Percentiles rank a stretch among this genome's conserved stretches.
These are phyloP conservation scores for Colistium nudipinnis DNA, from an alignment of 2,113 vertebrate species.

Conservation along the genomic window DNA sequence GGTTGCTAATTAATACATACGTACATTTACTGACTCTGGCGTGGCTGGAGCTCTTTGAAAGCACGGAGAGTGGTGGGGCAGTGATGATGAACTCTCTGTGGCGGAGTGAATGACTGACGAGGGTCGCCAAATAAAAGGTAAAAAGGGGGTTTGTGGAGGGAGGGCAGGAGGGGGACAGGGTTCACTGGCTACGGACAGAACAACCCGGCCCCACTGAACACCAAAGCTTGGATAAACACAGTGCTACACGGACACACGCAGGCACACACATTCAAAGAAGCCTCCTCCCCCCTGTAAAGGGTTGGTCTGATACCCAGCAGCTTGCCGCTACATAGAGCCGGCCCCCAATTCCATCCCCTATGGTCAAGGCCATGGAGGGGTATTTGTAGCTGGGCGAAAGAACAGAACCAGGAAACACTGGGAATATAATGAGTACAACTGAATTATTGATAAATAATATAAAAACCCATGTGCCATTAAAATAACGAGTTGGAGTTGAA, in stretches of 20 bases:
- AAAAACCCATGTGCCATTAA: background rate
- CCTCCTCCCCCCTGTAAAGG: slow-evolving; percentile 52
- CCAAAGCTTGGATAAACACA: slow-evolving; percentile 43
- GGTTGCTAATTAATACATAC: slow-evolving; percentile 44
- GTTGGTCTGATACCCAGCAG: slow-evolving; percentile 64
- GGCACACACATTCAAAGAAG: slow-evolving; percentile 56
- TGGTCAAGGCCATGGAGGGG: background rate
- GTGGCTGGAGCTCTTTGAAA: slow-evolving; percentile 32
- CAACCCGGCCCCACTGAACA: slow-evolving; percentile 25
- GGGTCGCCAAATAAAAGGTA: slow-evolving; percentile 56
- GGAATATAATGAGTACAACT: slow-evolving; percentile 1
- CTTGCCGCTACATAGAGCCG: slow-evolving; percentile 47
- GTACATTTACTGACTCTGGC: slow-evolving; percentile 13
- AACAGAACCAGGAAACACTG: slow-evolving; percentile 22
- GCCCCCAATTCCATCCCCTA: slow-evolving; percentile 28
- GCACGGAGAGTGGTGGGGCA: slow-evolving; percentile 50
- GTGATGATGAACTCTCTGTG: slow-evolving; percentile 67
- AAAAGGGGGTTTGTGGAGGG: slow-evolving; percentile 42
- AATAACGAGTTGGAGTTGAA: slow-evolving; percentile 20
- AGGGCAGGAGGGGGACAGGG: slow-evolving; percentile 68
- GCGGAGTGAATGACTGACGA: slow-evolving; percentile 51
- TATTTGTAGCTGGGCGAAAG: background rate
- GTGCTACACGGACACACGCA: slow-evolving; percentile 33
- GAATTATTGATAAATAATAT: background rate
- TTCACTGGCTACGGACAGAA: slow-evolving; percentile 75